Evolutionary conservation across 1,140 invertebrate genomes (phyloP).

Genomic region (Nasonia longicornis): DNA sequence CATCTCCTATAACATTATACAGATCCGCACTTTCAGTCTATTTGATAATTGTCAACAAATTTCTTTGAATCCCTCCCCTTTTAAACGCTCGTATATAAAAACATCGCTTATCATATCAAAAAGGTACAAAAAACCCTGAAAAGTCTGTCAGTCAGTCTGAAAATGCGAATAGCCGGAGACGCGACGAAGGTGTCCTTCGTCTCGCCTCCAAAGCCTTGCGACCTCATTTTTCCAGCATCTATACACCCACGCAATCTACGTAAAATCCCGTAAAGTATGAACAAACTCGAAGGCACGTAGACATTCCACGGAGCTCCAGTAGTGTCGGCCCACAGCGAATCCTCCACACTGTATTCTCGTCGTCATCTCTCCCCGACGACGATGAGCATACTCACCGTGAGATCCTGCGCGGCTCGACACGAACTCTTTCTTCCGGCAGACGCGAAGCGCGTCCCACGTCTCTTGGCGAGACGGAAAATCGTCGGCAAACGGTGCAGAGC

Average conservation of each 20-base stretch:
- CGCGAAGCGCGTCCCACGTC: neutral
- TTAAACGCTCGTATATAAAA: no score
- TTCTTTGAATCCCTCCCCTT: neutral
- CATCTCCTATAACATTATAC: neutral
- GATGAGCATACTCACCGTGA: conserved; percentile 27
- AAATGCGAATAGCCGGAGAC: conserved; percentile 24
- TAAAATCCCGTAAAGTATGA: neutral
- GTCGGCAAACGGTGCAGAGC: neutral
- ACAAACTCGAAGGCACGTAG: conserved; percentile 30
- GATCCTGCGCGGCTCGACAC: neutral
- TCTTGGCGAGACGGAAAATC: neutral
- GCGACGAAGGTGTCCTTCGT: neutral
- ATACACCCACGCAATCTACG: neutral
- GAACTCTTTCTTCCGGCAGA: neutral
- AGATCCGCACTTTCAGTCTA: conserved; percentile 42
- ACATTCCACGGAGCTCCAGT: conserved; percentile 20
- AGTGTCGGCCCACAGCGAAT: neutral
- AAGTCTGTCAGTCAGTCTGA: conserved; percentile 18
- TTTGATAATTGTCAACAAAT: neutral
- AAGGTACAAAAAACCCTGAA: neutral
- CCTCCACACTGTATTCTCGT: neutral
- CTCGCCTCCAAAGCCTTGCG: neutral
- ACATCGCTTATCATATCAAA: neutral
- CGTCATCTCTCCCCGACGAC: neutral
- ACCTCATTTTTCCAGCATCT: neutral